Base-by-base conservation (phyloP, 2,113 vertebrate species). In the Clarias magur region DNA sequence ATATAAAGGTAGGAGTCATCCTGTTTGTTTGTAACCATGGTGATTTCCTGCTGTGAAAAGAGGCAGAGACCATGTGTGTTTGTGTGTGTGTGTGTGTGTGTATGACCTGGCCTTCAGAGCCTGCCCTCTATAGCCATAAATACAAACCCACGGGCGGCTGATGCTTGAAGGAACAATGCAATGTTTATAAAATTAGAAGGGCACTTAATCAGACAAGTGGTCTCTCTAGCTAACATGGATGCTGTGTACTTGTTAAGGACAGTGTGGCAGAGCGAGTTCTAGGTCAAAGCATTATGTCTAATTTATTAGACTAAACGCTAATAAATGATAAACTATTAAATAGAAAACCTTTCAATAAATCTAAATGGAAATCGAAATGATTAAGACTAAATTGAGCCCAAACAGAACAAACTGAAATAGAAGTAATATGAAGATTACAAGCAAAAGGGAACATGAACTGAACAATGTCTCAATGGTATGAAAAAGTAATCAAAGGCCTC, bases 21-120 rank as follows among this genome's bases (percentile, higher is more conserved):
- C 67, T 92, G 84, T 91, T 93, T 93, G 93, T 93, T 94, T 94
- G 95, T 95, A 93, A 90, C 95, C 94, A 95, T 93, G 93, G 94
- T 83, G 94, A 95, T 94, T 27, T 81, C n/a, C 85, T 88, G 83
- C 85, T 42, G 90, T 90, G 89, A 87, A 87, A 90, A 83, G 88
- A 80, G 23, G 38, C 59, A 76, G 54, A 89, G 92, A 93, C 91
- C 13, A 21, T 56, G 67, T 56, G 85, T 59, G 76, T 57, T 30
- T 86, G 54, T 82, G 80, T 82, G 80, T 34, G 11, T 76, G n/a
- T 67, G 34, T 17, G 23, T 83, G 63, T 86, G 63, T 86, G 76
- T 15, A 21, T 81, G 75, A 84, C 54, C 70, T 87, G 83, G 70
- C 60, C 88, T 72, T 63, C 82, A 79, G 12, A 54, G n/a, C 65